Conservation (phyloP, 2,888 invertebrate genomes). For the Argyresthia goedartella region DNA sequence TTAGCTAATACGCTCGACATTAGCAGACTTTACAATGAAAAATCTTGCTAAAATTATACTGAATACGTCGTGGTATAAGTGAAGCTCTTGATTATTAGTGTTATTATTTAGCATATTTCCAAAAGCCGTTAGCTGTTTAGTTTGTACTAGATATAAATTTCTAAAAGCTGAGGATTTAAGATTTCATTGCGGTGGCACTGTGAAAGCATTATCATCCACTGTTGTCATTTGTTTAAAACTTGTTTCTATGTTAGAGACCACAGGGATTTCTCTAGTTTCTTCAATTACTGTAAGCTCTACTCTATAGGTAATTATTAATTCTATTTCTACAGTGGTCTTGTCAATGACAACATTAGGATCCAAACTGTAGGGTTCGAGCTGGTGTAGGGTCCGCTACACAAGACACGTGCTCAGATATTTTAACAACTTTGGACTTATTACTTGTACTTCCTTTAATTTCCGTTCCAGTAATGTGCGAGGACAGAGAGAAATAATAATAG, state of each 20-base stretch:
- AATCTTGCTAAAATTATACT: too few relatives aligned
- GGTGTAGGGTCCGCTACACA: slow-evolving; percentile 59
- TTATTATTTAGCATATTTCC: too few relatives aligned
- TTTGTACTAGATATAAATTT: slow-evolving; percentile 9
- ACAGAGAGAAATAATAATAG: slow-evolving; percentile 37
- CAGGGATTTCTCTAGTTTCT: slow-evolving; percentile 8
- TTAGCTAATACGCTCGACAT: not conserved
- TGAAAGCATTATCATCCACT: slow-evolving; percentile 36
- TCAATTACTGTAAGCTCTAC: slow-evolving; percentile 21
- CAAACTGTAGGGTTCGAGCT: slow-evolving; percentile 24
- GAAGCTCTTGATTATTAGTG: too few relatives aligned
- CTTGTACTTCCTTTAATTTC: slow-evolving; percentile 67
- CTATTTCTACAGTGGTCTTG: slow-evolving; percentile 41
- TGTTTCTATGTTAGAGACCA: slow-evolving; percentile 19
- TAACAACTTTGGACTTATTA: slow-evolving; percentile 64
- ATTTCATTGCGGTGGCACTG: slow-evolving; percentile 35
- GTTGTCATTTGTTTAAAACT: slow-evolving; percentile 29
- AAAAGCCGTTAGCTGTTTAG: too few relatives aligned
- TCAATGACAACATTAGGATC: slow-evolving; percentile 46
- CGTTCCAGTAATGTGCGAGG: slow-evolving; percentile 46
- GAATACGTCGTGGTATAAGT: too few relatives aligned
- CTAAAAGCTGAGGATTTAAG: slow-evolving; percentile 31
- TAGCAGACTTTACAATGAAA: too few relatives aligned
- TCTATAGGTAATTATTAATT: slow-evolving; percentile 24
- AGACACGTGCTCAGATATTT: slow-evolving; percentile 58